Evolutionary conservation across 2,888 invertebrate species (phyloP), one percentile per base, ranked within the genome.

Genomic region (Loripinus fragilis): DNA sequence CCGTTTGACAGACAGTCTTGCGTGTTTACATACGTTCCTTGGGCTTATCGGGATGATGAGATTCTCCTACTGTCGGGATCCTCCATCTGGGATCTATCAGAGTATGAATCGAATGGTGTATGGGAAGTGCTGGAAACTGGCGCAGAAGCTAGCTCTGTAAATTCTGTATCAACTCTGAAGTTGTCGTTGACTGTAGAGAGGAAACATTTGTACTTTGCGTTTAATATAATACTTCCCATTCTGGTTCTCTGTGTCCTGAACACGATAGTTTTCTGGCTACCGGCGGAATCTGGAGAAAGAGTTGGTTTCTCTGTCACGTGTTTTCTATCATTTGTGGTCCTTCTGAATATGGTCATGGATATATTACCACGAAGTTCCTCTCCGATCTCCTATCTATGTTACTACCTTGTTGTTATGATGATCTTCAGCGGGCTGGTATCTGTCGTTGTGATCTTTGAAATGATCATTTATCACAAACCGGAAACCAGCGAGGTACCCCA

Each of bases 341-440:
- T 77, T n/a, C 65, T 77, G 20, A 72, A 48, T 23, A 72, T 68
- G 48, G 42, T 77, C 28, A 67, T 71, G 68, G 76, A 55, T 30
- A 55, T 67, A 25, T 60, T 77, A 17, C 76, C 72, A 23, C 52
- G 48, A 10, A 69, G 41, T 30, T 69, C 69, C 8, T 25, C 30
- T 48, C 69, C 69, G 12, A 25, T 69, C n/a, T 45, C 69, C 1
- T 28, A 48, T 20, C 45, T 69, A 12, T 48, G 69, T 48, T 48
- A 15, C 38, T 69, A 69, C 30, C n/a, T 69, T 2, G 76, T 76
- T 0, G 25, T 64, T 17, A 82, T 78, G 81, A 71, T 82, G 76
- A 25, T 79, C 5, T 74, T 79, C 28, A 82, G 81, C 48, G 81
- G 74, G 15, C 8, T 71, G 10, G 64, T 68, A 0, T 79, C 76